Percentiles rank a stretch among this genome's conserved stretches.
phyloP scores from a whole-genome alignment of 2,888 invertebrate species.

The Pristionchus japonicus region DNA sequence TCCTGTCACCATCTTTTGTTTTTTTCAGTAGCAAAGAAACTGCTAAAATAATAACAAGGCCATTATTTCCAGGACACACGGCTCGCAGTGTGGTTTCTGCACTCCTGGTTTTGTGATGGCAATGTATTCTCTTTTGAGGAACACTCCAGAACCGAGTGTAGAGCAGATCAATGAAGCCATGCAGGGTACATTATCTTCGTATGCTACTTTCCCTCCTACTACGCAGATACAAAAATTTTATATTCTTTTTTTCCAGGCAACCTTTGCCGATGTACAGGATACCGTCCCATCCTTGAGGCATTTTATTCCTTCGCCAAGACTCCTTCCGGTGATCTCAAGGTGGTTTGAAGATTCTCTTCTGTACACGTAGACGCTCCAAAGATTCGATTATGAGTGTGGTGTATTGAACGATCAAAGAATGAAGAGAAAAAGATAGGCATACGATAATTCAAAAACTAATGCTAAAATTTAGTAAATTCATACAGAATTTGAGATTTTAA shows the following conservation, averaged over 20 bases:
- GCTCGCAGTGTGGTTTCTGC: conserved; percentile 95
- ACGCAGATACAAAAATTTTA: no score
- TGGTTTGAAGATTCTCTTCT: background rate
- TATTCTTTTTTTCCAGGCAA: conserved; percentile 77
- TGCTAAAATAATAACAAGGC: background rate
- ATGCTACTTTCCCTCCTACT: no score
- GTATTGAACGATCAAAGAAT: background rate
- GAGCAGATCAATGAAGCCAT: conserved; percentile 67
- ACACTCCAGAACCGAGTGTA: conserved; percentile 81
- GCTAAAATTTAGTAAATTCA: no score
- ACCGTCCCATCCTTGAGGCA: conserved; percentile 92
- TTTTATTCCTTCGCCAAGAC: conserved; percentile 79
- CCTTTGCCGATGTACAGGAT: conserved; percentile 93
- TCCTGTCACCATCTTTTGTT: background rate
- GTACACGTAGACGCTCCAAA: no score
- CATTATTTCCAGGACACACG: conserved; percentile 81
- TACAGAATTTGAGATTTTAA: no score
- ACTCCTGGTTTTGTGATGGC: conserved; percentile 98
- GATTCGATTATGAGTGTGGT: background rate
- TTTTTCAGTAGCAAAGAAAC: background rate
- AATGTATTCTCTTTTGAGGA: conserved; percentile 90
- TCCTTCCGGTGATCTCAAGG: conserved; percentile 60
- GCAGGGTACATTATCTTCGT: conserved; percentile 62
- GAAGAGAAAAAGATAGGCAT: background rate
- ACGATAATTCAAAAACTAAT: no score